A percentile compares a stretch with the other conserved stretches of the same genome.
These are phyloP conservation scores for Atherinomorus stipes DNA, from an alignment of 2,113 vertebrate species.

Conservation along the genomic window DNA sequence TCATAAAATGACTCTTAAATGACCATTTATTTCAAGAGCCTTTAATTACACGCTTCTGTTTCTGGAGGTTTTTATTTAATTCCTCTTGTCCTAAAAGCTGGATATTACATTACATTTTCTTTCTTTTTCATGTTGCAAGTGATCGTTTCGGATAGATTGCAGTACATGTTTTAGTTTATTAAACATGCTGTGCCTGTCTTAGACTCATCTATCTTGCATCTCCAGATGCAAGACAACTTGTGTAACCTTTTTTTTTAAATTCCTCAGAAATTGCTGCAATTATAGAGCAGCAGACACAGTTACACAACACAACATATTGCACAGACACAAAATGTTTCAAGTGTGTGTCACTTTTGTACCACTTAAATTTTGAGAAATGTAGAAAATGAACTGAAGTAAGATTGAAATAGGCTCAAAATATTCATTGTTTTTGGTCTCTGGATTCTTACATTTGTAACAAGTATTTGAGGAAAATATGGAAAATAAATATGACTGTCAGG, in stretches of 20 bases:
- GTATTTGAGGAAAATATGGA: too few relatives aligned
- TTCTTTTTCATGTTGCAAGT: neutral
- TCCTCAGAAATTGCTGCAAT: neutral
- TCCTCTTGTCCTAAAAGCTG: neutral
- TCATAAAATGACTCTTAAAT: constrained; percentile 6
- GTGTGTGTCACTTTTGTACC: neutral
- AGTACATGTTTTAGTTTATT: neutral
- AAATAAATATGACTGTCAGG: too few relatives aligned
- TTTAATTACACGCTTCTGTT: neutral
- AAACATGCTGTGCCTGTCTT: neutral
- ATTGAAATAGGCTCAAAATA: neutral
- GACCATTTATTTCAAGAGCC: neutral
- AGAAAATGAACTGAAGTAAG: neutral
- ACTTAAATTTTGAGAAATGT: constrained; percentile 1
- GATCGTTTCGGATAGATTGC: neutral
- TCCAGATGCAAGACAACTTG: neutral
- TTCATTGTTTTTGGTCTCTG: neutral
- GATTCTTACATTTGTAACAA: neutral
- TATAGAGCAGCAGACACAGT: neutral
- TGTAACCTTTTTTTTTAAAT: neutral
- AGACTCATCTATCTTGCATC: neutral
- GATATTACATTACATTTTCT: too few relatives aligned
- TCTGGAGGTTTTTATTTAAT: neutral
- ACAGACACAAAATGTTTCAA: neutral
- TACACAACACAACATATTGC: neutral